Evolutionary conservation across 2,888 invertebrate species (phyloP).

Genomic region (Dysmachus trigonus): DNA sequence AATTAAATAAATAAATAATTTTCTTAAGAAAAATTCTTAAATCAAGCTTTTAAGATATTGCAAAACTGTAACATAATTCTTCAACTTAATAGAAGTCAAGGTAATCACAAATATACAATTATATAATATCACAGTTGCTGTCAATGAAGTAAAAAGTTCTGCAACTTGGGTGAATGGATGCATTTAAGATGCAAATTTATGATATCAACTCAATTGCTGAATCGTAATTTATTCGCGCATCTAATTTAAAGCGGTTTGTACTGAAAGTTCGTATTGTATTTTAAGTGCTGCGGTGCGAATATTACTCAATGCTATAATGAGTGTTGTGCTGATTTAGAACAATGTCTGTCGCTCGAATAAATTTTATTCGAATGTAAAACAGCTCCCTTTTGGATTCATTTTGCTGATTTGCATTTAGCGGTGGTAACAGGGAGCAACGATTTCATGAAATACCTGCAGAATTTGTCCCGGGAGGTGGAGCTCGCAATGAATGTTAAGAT

Average conservation of each 20-base stretch:
- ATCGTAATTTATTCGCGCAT: background rate
- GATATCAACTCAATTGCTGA: background rate
- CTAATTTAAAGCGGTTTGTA: background rate
- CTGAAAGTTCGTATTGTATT: background rate
- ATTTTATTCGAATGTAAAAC: background rate
- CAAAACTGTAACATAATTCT: no score
- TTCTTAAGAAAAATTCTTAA: no score
- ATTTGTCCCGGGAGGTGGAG: background rate
- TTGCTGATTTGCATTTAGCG: background rate
- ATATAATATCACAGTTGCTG: background rate
- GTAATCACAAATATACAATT: background rate
- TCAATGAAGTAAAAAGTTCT: background rate
- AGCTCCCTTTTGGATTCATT: background rate
- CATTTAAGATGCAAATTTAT: background rate
- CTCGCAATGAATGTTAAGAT: background rate
- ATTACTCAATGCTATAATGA: background rate
- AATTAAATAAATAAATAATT: no score
- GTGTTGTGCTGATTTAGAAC: background rate
- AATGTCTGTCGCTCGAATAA: background rate
- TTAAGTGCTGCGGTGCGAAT: background rate
- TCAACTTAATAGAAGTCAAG: background rate
- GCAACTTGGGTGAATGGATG: background rate
- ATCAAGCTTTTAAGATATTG: no score
- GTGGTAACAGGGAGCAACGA: background rate
- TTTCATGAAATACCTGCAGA: background rate